phyloP scores from a whole-genome alignment of 2,888 invertebrate species.

The Lacanobia oleracea region DNA sequence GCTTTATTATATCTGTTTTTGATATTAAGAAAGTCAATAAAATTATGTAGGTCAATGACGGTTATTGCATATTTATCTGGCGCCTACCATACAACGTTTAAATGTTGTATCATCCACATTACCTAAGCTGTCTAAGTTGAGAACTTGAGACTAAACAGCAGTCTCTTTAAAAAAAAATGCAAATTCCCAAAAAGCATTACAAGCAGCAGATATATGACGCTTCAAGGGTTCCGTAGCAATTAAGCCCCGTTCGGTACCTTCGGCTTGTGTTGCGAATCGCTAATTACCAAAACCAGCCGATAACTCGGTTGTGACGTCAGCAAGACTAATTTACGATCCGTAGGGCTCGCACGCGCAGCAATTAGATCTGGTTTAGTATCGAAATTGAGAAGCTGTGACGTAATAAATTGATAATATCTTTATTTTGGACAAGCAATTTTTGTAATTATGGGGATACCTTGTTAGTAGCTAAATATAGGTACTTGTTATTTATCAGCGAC shows the following conservation, averaged over 20 bases:
- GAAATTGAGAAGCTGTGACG: slow-evolving; percentile 43
- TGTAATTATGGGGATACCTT: too few relatives aligned
- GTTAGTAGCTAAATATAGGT: too few relatives aligned
- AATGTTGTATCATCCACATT: background rate
- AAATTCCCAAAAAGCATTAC: slow-evolving; percentile 26
- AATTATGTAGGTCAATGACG: too few relatives aligned
- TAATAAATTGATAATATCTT: background rate
- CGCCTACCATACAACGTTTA: too few relatives aligned
- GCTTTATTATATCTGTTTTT: too few relatives aligned
- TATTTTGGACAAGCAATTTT: background rate
- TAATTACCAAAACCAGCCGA: slow-evolving; percentile 84
- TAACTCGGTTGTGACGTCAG: slow-evolving; percentile 76
- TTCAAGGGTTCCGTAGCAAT: slow-evolving; percentile 78
- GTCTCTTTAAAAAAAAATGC: background rate
- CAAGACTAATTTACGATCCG: slow-evolving; percentile 67
- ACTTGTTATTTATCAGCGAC: too few relatives aligned
- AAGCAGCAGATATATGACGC: slow-evolving; percentile 57
- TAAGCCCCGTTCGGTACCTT: slow-evolving; percentile 72
- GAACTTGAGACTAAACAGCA: background rate
- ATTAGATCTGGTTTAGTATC: slow-evolving; percentile 52
- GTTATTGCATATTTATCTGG: too few relatives aligned
- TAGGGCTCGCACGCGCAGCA: slow-evolving; percentile 54
- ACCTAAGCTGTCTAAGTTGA: background rate
- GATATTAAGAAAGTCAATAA: too few relatives aligned
- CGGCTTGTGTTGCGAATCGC: slow-evolving; percentile 84